phyloP scores from a whole-genome alignment of 1,140 invertebrate species.

The Heliconius melpomene region DNA sequence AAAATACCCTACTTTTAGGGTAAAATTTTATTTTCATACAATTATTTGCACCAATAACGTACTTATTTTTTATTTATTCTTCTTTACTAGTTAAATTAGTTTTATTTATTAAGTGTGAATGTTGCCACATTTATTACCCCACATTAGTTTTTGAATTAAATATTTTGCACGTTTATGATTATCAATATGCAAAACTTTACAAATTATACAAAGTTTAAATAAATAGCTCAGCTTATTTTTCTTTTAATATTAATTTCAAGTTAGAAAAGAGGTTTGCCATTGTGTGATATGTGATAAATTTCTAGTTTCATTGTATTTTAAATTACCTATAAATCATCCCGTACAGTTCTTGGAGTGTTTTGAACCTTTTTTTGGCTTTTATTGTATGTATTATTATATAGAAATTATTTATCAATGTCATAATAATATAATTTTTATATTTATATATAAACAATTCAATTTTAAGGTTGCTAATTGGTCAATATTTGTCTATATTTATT shows the following conservation, averaged over 20 bases:
- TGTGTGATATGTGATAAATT: slow-evolving; percentile 21
- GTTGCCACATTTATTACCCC: neutral
- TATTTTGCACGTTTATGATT: neutral
- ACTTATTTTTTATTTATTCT: slow-evolving; percentile 5
- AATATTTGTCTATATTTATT: neutral
- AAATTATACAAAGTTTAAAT: neutral
- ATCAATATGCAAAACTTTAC: neutral
- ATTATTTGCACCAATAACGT: neutral
- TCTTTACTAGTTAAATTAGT: neutral
- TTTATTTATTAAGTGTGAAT: slow-evolving; percentile 7
- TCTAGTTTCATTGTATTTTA: neutral
- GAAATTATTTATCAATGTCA: neutral
- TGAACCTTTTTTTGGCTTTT: neutral
- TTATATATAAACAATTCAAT: no score
- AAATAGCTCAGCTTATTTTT: neutral
- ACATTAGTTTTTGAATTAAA: neutral
- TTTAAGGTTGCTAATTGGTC: neutral
- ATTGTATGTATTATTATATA: neutral
- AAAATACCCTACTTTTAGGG: no score
- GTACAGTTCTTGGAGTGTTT: neutral
- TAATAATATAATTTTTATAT: no score
- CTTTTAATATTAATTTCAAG: neutral
- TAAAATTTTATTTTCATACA: neutral
- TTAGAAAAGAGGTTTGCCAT: slow-evolving; percentile 13
- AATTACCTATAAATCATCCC: neutral